A percentile compares a stretch with the other conserved stretches of the same genome.
phyloP scores from a whole-genome alignment of 2,797 vertebrate species.

The Mormyrops boulengeri region DNA sequence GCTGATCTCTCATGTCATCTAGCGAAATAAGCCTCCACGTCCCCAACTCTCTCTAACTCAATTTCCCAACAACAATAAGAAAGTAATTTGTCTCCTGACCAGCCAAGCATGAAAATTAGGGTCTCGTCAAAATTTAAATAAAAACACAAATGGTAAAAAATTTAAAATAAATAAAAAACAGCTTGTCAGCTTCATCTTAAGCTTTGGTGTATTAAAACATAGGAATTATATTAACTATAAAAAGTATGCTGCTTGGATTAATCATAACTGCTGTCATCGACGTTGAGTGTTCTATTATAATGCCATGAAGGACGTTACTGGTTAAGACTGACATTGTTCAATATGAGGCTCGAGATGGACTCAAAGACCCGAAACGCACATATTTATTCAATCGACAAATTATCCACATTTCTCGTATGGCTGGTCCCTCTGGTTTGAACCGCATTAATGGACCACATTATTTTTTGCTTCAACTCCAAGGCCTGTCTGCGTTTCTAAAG shows the following conservation, averaged over 20 bases:
- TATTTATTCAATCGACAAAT: not conserved
- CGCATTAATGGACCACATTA: not conserved
- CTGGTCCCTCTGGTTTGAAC: not conserved
- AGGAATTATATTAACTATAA: constrained; percentile 28
- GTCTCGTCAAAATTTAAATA: constrained; percentile 14
- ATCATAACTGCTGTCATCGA: constrained; percentile 30
- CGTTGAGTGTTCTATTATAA: not conserved
- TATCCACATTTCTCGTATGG: not conserved
- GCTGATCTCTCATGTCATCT: constrained; percentile 3
- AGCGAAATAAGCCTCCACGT: not conserved
- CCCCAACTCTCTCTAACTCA: constrained; percentile 10
- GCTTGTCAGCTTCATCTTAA: constrained; percentile 10
- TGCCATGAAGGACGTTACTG: not conserved
- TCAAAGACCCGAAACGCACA: not conserved
- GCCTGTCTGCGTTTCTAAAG: not conserved
- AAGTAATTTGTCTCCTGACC: constrained; percentile 32
- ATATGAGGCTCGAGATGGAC: not conserved
- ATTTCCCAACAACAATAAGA: constrained; percentile 37
- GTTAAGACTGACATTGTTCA: not conserved
- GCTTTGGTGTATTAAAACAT: constrained; percentile 19
- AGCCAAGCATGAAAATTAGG: constrained; percentile 12
- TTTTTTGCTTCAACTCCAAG: not conserved
- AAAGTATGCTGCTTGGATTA: constrained; percentile 25
- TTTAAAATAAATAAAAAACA: not conserved
- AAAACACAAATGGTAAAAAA: not conserved